Percentiles rank a stretch among this genome's conserved stretches.
These are phyloP conservation scores for Cassiopea xamachana DNA, from an alignment of 30 jellyfish, hydroid and myxozoan species.

Conservation along the genomic window DNA sequence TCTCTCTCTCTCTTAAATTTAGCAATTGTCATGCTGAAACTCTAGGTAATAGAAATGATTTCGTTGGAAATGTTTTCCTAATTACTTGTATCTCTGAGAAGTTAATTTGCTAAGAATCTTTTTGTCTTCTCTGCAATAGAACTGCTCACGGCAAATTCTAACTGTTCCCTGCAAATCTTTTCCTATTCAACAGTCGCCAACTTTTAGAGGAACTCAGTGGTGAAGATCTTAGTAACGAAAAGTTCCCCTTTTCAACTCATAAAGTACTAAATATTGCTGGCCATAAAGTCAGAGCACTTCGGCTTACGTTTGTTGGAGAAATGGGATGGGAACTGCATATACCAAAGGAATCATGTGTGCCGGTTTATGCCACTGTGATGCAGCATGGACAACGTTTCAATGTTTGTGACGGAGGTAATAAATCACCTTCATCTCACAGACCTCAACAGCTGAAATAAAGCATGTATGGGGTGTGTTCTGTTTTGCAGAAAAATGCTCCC, in stretches of 20 bases:
- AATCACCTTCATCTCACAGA: too few species aligned
- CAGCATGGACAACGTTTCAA: slow-evolving; percentile 80
- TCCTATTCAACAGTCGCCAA: slow-evolving; percentile 70
- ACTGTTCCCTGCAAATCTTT: neutral
- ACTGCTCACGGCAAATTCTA: too few species aligned
- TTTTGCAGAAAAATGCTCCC: too few species aligned
- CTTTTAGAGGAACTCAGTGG: slow-evolving; percentile 95
- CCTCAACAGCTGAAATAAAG: too few species aligned
- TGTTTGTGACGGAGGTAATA: slow-evolving; percentile 92
- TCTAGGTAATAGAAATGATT: too few species aligned
- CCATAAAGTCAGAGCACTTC: slow-evolving; percentile 87
- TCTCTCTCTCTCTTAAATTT: too few species aligned
- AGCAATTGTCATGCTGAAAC: too few species aligned
- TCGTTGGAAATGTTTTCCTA: too few species aligned
- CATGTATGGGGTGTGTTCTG: too few species aligned
- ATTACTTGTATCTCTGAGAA: too few species aligned
- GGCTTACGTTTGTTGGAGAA: slow-evolving; percentile 98
- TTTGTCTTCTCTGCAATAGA: too few species aligned
- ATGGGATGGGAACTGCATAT: slow-evolving; percentile 99
- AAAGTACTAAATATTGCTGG: slow-evolving; percentile 86
- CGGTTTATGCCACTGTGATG: slow-evolving; percentile 87
- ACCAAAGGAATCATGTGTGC: slow-evolving; percentile 90
- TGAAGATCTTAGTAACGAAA: slow-evolving; percentile 86
- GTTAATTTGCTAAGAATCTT: too few species aligned
- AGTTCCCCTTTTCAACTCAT: slow-evolving; percentile 93